Conservation (phyloP, 2,113 vertebrate species). For the Microtus richardsoni region DNA sequence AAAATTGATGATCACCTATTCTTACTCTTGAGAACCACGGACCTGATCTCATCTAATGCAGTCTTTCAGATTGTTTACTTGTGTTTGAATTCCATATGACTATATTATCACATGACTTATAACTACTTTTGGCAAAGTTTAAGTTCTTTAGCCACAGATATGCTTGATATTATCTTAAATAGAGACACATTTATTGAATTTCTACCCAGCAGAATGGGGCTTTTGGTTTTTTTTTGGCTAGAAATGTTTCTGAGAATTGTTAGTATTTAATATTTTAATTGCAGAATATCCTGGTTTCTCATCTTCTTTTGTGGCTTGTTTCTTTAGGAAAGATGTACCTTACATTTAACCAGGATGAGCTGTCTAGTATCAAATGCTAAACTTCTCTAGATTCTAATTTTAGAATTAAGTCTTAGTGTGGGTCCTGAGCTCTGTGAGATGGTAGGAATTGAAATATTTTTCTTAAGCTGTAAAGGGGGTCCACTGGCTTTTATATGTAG, state of each 20-base stretch:
- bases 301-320: not conserved
- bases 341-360: not conserved
- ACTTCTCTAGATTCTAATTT: not conserved
- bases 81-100: fast-evolving
- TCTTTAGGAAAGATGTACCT: not conserved
- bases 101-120: not conserved
- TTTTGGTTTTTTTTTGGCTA: not conserved
- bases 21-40: not conserved
- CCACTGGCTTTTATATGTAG: not conserved
- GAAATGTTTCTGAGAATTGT: not conserved
- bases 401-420: not conserved
- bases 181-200: not conserved
- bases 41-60: not conserved
- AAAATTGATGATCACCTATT: not conserved
- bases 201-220: not conserved
- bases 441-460: not conserved
- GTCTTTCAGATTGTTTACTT: not conserved
- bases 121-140: not conserved
- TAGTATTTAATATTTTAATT: not conserved
- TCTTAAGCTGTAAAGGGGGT: not conserved
- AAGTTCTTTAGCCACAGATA: not conserved
- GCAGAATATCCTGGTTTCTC: not conserved
- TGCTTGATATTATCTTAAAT: not conserved
- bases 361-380: not conserved
- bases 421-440: not conserved